Evolutionary conservation across 1,140 invertebrate species (phyloP).

Genomic region (Rhopalosiphum maidis): DNA sequence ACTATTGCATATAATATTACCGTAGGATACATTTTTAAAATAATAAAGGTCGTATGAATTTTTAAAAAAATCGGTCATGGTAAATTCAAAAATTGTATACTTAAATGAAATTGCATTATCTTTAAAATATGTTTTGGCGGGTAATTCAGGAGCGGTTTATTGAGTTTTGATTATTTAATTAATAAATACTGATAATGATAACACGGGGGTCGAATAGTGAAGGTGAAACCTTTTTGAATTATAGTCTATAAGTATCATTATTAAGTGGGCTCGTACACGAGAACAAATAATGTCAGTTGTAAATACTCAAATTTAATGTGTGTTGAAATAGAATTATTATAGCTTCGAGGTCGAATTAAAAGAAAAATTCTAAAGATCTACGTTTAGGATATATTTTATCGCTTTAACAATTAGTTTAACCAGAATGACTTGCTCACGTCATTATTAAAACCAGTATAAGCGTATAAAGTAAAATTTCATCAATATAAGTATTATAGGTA

Average conservation of each 20-base stretch:
- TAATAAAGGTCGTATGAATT: background rate
- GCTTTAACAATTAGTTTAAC: background rate
- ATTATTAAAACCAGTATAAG: background rate
- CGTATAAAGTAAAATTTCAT: background rate
- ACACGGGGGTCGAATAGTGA: background rate
- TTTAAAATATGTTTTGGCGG: background rate
- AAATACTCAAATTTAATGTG: background rate
- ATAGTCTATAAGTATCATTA: background rate
- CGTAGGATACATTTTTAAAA: background rate
- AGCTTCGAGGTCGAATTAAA: background rate
- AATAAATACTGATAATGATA: background rate
- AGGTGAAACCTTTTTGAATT: background rate
- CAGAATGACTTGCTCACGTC: background rate
- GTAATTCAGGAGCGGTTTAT: background rate
- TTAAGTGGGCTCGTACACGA: background rate
- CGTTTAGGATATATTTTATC: background rate
- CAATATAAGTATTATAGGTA: background rate
- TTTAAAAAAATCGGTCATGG: background rate
- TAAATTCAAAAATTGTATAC: background rate
- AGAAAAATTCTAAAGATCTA: background rate
- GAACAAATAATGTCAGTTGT: background rate
- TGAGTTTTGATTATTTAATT: background rate
- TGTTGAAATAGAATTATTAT: conserved; percentile 11
- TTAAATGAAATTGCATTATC: background rate
- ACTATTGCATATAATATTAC: background rate